phyloP scores from a whole-genome alignment of 2,888 invertebrate genomes.

The Morinoia aosen region DNA sequence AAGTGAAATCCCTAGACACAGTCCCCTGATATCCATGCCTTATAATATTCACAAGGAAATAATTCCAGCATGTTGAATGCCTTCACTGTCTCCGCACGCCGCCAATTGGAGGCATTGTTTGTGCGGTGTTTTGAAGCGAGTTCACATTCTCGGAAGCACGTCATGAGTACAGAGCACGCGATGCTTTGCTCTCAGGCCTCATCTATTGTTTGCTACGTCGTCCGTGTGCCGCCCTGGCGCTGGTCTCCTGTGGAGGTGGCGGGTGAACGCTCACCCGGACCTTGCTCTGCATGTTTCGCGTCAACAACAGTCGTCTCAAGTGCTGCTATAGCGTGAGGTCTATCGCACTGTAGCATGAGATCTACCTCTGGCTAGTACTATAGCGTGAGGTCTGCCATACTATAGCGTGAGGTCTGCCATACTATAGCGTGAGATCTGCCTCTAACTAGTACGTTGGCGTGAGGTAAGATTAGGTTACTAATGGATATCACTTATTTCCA shows the following conservation, averaged over 20 bases:
- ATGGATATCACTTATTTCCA: too few species aligned
- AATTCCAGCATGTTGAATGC: background rate
- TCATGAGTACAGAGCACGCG: background rate
- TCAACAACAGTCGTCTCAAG: background rate
- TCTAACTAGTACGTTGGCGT: too few species aligned
- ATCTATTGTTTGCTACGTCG: background rate
- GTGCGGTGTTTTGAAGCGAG: background rate
- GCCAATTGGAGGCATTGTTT: background rate
- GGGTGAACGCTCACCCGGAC: too few species aligned
- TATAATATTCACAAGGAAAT: background rate
- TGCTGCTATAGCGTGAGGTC: background rate
- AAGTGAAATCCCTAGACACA: background rate
- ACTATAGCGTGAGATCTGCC: too few species aligned
- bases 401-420: too few species aligned
- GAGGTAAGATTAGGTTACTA: too few species aligned
- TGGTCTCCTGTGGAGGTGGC: too few species aligned
- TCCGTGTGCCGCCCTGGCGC: background rate
- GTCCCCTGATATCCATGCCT: background rate
- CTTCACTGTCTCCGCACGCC: background rate
- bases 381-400: too few species aligned
- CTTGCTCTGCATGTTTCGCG: background rate
- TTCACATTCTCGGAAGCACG: background rate
- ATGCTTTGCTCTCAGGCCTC: background rate
- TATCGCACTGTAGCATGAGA: too few species aligned
- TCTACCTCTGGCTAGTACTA: too few species aligned